phyloP scores from a whole-genome alignment of 1,140 invertebrate genomes.

The Hyles vespertilio region DNA sequence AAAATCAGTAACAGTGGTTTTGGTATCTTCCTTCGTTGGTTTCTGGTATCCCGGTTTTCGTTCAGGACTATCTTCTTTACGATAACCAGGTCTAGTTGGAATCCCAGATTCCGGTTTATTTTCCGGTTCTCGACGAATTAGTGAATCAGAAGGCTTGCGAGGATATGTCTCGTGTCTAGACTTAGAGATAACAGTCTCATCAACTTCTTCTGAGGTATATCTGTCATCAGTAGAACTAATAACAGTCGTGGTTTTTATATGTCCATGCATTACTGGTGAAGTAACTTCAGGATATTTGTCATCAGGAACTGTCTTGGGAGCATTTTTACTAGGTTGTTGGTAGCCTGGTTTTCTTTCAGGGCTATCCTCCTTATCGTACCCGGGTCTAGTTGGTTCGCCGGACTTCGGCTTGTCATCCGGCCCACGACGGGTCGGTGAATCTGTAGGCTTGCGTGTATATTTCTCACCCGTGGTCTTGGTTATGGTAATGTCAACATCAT shows the following conservation, averaged over 20 bases:
- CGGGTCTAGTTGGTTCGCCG: slow-evolving; percentile 1
- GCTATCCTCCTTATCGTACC: slow-evolving; percentile 2
- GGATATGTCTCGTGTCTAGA: background rate
- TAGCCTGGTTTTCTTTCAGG: slow-evolving; percentile 6
- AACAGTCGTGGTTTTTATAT: slow-evolving; percentile 6
- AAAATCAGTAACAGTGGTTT: slow-evolving; percentile 30
- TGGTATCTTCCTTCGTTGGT: slow-evolving; percentile 20
- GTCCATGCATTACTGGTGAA: background rate
- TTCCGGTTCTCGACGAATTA: slow-evolving; percentile 8
- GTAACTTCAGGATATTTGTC: slow-evolving; percentile 8
- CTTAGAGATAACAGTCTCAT: slow-evolving; percentile 7
- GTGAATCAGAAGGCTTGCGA: slow-evolving; percentile 4
- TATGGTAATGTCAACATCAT: too few species aligned
- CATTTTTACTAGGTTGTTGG: background rate
- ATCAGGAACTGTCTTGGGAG: background rate
- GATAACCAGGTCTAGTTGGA: background rate
- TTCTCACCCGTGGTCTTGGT: background rate
- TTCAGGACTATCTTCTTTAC: background rate
- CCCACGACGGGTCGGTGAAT: slow-evolving; percentile 18
- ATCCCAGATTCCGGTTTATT: slow-evolving; percentile 1
- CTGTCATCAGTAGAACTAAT: slow-evolving; percentile 13
- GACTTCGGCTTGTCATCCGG: background rate
- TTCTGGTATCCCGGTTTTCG: background rate
- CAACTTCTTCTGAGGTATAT: slow-evolving; percentile 9
- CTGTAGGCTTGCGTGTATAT: slow-evolving; percentile 9